A percentile compares a stretch with the other conserved stretches of the same genome.
Conservation (phyloP, 2,888 invertebrate species). For the Abrostola tripartita region DNA sequence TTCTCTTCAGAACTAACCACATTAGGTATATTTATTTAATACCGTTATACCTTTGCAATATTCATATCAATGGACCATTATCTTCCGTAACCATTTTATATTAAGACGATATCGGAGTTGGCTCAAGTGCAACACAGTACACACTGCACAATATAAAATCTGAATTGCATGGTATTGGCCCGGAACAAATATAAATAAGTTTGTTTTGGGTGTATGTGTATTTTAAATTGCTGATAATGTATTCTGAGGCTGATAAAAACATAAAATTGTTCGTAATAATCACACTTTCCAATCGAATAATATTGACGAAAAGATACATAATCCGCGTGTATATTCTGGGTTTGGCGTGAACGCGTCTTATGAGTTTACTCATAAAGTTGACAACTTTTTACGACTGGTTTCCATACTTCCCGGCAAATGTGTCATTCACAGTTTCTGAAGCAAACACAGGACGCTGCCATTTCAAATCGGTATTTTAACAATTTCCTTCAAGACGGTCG, state of each 20-base stretch:
- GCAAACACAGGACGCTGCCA: conserved; percentile 13
- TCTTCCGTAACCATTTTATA: conserved; percentile 37
- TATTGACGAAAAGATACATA: background rate
- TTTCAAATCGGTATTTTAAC: conserved; percentile 39
- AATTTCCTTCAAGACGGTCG: conserved; percentile 23
- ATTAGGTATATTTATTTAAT: background rate
- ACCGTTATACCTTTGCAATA: conserved; percentile 22
- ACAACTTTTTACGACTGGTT: conserved; percentile 17
- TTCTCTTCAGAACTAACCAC: background rate
- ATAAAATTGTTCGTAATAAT: no score
- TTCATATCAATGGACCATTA: conserved; percentile 15
- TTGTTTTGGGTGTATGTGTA: background rate
- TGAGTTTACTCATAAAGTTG: background rate
- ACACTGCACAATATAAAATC: conserved; percentile 19
- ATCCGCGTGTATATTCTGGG: conserved; percentile 8
- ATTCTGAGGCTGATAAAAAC: background rate
- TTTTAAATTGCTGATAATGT: conserved; percentile 1
- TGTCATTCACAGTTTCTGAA: conserved; percentile 32
- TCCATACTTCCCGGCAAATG: conserved; percentile 28
- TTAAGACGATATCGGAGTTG: conserved; percentile 31
- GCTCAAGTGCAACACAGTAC: conserved; percentile 33
- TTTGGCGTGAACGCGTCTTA: conserved; percentile 5
- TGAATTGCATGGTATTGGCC: conserved; percentile 26
- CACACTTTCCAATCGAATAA: no score
- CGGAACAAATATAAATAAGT: conserved; percentile 40